These are phyloP conservation scores for Enteromius trimaculatus DNA, from an alignment of 2,797 vertebrate species.

Conservation along the genomic window DNA sequence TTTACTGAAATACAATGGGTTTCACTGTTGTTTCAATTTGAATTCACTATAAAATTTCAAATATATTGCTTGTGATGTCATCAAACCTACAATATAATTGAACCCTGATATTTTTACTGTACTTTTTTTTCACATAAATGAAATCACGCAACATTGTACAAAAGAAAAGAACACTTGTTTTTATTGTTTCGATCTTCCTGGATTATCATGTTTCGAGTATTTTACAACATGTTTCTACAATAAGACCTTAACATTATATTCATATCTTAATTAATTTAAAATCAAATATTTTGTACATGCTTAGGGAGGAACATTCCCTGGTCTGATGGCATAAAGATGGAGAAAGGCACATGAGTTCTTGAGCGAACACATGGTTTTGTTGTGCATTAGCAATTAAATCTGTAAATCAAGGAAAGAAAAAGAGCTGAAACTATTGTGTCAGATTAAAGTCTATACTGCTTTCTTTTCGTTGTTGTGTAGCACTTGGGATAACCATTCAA, in stretches of 20 bases:
- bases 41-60: not conserved
- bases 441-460: conserved; percentile 46
- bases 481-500: conserved; percentile 51
- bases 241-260: conserved; percentile 77
- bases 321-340: conserved; percentile 78
- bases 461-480: conserved; percentile 25
- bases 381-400: conserved; percentile 80
- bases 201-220: conserved; percentile 67
- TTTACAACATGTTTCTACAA: conserved; percentile 80
- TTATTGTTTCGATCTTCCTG: conserved; percentile 77
- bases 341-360: conserved; percentile 94
- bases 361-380: conserved; percentile 62
- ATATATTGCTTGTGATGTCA: not conserved
- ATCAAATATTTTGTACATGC: conserved; percentile 84
- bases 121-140: not conserved
- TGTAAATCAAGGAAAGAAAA: conserved; percentile 74
- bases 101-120: not conserved
- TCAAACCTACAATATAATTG: conserved; percentile 44
- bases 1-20: not conserved
- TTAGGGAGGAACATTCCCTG: conserved; percentile 78
- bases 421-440: conserved; percentile 20
- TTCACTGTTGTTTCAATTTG: not conserved
- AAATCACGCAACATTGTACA: conserved; percentile 23
- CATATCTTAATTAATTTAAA: conserved; percentile 77
- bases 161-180: conserved; percentile 55